phyloP scores from a whole-genome alignment of 2,113 vertebrate species.

The Burhinus oedicnemus region DNA sequence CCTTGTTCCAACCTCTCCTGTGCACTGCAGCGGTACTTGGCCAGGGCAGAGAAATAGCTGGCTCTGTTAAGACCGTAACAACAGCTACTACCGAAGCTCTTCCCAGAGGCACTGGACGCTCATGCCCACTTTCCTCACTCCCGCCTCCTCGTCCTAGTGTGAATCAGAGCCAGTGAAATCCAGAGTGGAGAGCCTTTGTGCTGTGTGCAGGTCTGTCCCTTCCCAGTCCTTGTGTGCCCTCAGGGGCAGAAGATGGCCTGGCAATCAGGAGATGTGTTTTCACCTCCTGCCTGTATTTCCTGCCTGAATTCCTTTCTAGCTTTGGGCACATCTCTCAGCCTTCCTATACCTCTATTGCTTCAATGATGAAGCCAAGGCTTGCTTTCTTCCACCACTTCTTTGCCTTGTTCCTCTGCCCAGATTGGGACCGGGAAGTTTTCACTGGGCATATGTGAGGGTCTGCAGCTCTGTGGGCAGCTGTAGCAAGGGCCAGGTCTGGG shows the following conservation, averaged over 20 bases:
- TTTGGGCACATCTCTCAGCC: neutral
- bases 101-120: neutral
- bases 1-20: neutral
- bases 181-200: neutral
- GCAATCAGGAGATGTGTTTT: neutral
- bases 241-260: neutral
- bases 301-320: neutral
- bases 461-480: neutral
- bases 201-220: neutral
- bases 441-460: neutral
- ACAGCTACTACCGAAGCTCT: neutral
- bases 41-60: neutral
- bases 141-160: fast-evolving
- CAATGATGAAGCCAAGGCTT: neutral
- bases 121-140: neutral
- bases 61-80: neutral
- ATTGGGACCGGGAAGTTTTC: neutral
- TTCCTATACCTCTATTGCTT: neutral
- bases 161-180: neutral
- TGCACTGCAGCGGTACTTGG: neutral
- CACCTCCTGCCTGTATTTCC: neutral
- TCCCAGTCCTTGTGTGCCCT: neutral
- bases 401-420: neutral
- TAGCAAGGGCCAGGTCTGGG: neutral
- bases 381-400: neutral